phyloP scores from a whole-genome alignment of 1,140 invertebrate species.

The Marisa cornuarietis region DNA sequence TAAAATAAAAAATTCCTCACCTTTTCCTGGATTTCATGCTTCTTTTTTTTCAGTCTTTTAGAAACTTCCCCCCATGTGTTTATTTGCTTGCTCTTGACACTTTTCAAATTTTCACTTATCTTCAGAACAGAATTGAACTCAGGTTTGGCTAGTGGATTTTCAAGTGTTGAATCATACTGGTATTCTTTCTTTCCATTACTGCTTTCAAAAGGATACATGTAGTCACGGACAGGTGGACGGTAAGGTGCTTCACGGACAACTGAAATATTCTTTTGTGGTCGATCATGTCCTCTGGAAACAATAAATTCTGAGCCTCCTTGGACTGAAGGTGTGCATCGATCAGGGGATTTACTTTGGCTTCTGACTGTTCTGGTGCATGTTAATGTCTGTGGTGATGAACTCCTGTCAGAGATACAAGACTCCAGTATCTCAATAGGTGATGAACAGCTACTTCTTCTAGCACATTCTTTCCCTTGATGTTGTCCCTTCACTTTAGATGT shows the following conservation, averaged over 20 bases:
- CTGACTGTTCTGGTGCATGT: neutral
- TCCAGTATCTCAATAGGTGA: too few species aligned
- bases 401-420: too few species aligned
- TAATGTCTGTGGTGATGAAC: too few species aligned
- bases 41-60: constrained; percentile 39
- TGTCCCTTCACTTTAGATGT: neutral
- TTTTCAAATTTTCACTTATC: constrained; percentile 46
- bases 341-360: constrained; percentile 2
- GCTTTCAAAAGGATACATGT: constrained; percentile 52
- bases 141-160: constrained; percentile 54
- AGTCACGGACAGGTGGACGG: constrained; percentile 34
- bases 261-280: constrained; percentile 35
- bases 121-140: constrained; percentile 58
- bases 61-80: constrained; percentile 34
- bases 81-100: constrained; percentile 35
- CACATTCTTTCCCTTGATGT: too few species aligned
- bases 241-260: constrained; percentile 47
- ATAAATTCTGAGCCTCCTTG: neutral
- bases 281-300: neutral
- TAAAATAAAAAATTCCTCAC: constrained; percentile 31
- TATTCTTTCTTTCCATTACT: constrained; percentile 9
- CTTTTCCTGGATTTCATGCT: constrained; percentile 57
- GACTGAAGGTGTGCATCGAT: neutral
- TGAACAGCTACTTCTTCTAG: too few species aligned
- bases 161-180: constrained; percentile 29